phyloP scores from a whole-genome alignment of 2,888 invertebrate genomes.

The Anaspis maculata region DNA sequence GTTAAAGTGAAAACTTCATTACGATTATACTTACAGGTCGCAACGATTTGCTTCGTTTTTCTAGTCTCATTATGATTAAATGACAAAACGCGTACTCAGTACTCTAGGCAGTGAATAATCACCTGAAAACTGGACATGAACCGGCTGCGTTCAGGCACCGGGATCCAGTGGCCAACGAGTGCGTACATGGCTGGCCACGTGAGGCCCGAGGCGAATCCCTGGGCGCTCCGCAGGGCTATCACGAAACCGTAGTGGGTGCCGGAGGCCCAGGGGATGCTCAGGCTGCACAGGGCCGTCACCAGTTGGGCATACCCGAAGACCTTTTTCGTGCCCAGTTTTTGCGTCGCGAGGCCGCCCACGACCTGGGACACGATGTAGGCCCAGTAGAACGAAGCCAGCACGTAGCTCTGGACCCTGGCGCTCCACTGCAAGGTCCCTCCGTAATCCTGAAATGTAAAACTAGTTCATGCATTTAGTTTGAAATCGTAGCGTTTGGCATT shows the following conservation, averaged over 20 bases:
- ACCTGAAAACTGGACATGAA: conserved; percentile 72
- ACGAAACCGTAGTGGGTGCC: conserved; percentile 53
- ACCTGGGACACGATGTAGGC: conserved; percentile 64
- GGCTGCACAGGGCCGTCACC: conserved; percentile 58
- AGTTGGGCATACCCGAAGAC: conserved; percentile 64
- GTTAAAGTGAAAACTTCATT: no score
- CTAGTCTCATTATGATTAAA: no score
- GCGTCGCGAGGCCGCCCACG: conserved; percentile 61
- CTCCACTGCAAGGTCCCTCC: conserved; percentile 59
- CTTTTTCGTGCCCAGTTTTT: conserved; percentile 60
- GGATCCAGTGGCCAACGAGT: conserved; percentile 64
- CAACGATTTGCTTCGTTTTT: no score
- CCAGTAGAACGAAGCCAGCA: conserved; percentile 64
- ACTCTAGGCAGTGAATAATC: conserved; percentile 42
- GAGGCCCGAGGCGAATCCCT: conserved; percentile 62
- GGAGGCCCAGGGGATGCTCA: conserved; percentile 57
- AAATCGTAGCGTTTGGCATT: no score
- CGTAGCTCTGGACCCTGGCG: conserved; percentile 53
- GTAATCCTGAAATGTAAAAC: conserved; percentile 29
- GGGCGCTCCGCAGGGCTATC: conserved; percentile 55
- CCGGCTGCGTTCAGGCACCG: conserved; percentile 58
- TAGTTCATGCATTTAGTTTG: neutral
- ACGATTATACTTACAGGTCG: no score
- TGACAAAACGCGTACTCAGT: no score
- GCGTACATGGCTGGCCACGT: conserved; percentile 74